Evolutionary conservation across 2,888 invertebrate species (phyloP), one percentile per base, ranked within the genome.

Genomic region (Zaprionus lineosus): DNA sequence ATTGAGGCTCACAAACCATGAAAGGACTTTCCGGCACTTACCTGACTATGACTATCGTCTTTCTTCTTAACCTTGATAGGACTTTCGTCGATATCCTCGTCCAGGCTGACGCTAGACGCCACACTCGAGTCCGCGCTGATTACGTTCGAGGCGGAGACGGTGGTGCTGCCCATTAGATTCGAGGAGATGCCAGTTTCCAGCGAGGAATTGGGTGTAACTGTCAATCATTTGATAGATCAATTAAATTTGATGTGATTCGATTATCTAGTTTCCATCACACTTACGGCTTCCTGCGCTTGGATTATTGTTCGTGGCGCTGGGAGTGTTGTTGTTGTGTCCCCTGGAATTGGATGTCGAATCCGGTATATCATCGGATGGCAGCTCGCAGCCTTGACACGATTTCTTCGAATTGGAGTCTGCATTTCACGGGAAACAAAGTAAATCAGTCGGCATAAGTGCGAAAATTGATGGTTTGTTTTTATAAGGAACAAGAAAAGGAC

Each of bases 261-360:
- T 11, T 26, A 16, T 2, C 12, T 6, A 16, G 28, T 19, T n/a
- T 11, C 1, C 6, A 18, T 16, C 7, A 43, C 9, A 77, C 87
- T 87, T 89, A 90, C 90, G 84, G 58, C 88, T 90, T 74, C 90
- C 90, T 39, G 89, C 88, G 68, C 87, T 93, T 85, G 91, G 92
- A 89, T 94, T 95, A 88, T 94, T 95, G 83, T 93, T 94, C 57
- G 95, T 94, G 50, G 94, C 95, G 87, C 93, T 95, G 14, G 94
- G 95, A 33, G 95, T 95, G 89, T 95, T 95, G 89, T 95, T 95
- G 87, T 95, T 95, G 86, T 95, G 93, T 44, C 94, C 94, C 66
- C 94, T 91, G 8, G 91, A 91, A 68, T 90, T 90, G 24, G 94
- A 93, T 19, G 93, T 91, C 28, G 94, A 92, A 75, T 94, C 94